Conservation (phyloP, 2,888 invertebrate genomes). For the Ypsolopha sequella region DNA sequence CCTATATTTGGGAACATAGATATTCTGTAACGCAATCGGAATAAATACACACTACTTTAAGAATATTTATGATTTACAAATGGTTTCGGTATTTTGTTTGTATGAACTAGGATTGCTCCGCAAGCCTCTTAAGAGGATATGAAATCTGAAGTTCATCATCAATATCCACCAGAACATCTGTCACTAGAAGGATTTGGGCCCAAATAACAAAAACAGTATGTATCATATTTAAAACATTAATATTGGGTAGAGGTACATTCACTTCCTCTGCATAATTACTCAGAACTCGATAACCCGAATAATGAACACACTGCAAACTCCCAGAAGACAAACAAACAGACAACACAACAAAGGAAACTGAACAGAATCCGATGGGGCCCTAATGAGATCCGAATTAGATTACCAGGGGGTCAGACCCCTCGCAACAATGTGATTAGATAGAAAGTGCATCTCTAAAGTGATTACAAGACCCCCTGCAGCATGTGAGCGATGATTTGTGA, state of each 20-base stretch:
- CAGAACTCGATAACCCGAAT: background rate
- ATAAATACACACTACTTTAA: too few relatives aligned
- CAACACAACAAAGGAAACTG: conserved; percentile 17
- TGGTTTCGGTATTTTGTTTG: too few relatives aligned
- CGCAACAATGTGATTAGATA: conserved; percentile 34
- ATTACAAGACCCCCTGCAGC: conserved; percentile 29
- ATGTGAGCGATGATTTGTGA: conserved; percentile 31
- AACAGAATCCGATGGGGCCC: conserved; percentile 19
- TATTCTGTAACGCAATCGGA: too few relatives aligned
- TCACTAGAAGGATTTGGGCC: too few relatives aligned
- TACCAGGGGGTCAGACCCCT: conserved; percentile 41
- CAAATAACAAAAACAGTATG: too few relatives aligned
- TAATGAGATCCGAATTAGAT: conserved; percentile 57
- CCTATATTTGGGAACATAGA: too few relatives aligned
- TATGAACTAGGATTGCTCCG: too few relatives aligned
- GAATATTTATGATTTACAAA: too few relatives aligned
- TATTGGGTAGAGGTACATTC: background rate
- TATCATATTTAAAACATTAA: background rate
- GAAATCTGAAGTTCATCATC: background rate
- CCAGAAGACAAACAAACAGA: conserved; percentile 4
- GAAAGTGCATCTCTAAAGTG: conserved; percentile 30
- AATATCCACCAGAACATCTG: background rate
- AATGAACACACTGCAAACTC: conserved; percentile 6
- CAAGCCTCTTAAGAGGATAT: too few relatives aligned
- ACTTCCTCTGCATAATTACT: too few relatives aligned